Evolutionary conservation across 1,140 invertebrate genomes (phyloP).

Genomic region (Scylla paramamosain): DNA sequence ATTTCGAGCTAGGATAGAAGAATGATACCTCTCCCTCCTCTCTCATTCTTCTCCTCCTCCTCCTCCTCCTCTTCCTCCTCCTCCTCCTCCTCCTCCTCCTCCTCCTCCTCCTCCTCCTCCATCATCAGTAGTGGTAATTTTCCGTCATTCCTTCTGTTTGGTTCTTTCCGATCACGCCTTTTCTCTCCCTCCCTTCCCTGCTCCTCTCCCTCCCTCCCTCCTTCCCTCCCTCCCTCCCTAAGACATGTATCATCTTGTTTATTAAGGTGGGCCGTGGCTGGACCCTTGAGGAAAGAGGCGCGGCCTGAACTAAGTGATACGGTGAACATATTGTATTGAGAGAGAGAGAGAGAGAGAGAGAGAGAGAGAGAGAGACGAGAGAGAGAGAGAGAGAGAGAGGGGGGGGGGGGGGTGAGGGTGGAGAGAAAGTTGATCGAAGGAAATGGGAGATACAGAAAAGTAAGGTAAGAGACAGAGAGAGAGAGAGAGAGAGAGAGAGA

Average conservation of each 20-base stretch:
- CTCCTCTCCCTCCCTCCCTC: background rate
- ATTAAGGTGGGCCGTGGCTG: background rate
- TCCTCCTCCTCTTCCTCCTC: background rate
- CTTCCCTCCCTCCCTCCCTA: constrained; percentile 4
- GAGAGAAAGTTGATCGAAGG: too few relatives aligned
- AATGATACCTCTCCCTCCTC: background rate
- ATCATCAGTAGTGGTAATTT: constrained; percentile 58
- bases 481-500: background rate
- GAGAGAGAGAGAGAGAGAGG: background rate
- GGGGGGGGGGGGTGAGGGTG: too few relatives aligned
- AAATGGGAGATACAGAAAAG: too few relatives aligned
- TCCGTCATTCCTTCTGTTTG: constrained; percentile 56
- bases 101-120: background rate
- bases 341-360: background rate
- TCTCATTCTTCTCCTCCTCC: background rate
- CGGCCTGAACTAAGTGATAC: background rate
- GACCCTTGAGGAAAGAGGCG: background rate
- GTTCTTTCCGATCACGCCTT: constrained; percentile 57
- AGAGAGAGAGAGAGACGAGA: background rate
- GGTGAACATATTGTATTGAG: background rate
- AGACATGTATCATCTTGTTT: constrained; percentile 5
- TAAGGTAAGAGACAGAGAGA: background rate
- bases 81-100: background rate
- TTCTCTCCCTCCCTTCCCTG: background rate
- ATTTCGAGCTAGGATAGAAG: too few relatives aligned